These are phyloP conservation scores for Drosophila kuntzei DNA, from an alignment of 2,888 invertebrate genomes.

Conservation along the genomic window DNA sequence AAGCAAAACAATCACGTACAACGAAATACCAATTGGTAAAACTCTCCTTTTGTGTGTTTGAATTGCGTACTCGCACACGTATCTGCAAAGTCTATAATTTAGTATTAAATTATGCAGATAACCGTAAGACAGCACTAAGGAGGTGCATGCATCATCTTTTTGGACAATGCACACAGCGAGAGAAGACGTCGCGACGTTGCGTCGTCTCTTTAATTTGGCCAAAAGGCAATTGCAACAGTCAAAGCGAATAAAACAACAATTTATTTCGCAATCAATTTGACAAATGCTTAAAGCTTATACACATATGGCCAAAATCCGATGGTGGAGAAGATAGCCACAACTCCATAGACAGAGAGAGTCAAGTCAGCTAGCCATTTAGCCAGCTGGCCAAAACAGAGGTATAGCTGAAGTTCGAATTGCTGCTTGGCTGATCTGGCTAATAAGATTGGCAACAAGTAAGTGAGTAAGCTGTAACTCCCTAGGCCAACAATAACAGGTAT, in stretches of 20 bases:
- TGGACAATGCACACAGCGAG: slow-evolving; percentile 42
- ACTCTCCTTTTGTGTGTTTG: slow-evolving; percentile 7
- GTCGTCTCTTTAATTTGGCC: slow-evolving; percentile 43
- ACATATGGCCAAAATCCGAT: slow-evolving; percentile 46
- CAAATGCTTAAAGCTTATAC: slow-evolving; percentile 70
- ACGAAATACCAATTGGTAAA: slow-evolving; percentile 9
- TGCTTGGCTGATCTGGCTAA: slow-evolving; percentile 33
- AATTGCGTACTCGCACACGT: not conserved
- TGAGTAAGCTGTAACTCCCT: slow-evolving; percentile 4
- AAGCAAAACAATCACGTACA: slow-evolving; percentile 3
- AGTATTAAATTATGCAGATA: slow-evolving; percentile 77
- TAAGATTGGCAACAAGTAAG: slow-evolving; percentile 51
- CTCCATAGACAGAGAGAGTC: not conserved
- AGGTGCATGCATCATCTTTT: slow-evolving; percentile 66
- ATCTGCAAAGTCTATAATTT: slow-evolving; percentile 63
- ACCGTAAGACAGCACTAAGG: slow-evolving; percentile 39
- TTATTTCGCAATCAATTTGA: slow-evolving; percentile 80
- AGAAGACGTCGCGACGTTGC: not conserved
- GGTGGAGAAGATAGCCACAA: slow-evolving; percentile 43
- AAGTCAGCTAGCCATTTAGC: not conserved
- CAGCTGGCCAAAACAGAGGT: slow-evolving; percentile 21
- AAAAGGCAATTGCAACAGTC: slow-evolving; percentile 27
- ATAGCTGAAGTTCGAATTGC: slow-evolving; percentile 13
- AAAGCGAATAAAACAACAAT: slow-evolving; percentile 44
- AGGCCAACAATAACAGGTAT: slow-evolving; percentile 14